Percentiles rank a stretch among this genome's conserved stretches.
phyloP scores from a whole-genome alignment of 2,797 vertebrate species.

The Heterohyrax brucei region DNA sequence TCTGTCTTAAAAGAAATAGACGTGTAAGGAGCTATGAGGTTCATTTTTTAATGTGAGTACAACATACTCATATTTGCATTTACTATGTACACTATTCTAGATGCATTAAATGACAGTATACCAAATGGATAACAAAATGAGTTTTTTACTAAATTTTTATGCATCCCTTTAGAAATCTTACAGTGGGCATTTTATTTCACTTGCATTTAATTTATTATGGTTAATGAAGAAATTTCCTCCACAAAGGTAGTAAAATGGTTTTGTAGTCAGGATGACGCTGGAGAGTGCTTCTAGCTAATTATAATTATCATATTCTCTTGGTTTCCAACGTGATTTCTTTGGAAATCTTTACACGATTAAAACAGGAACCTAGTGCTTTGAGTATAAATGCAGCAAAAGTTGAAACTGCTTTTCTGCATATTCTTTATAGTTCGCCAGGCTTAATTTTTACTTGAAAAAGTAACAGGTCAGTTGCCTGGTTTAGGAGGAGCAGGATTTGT shows the following conservation, averaged over 20 bases:
- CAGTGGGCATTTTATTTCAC: slow-evolving; percentile 46
- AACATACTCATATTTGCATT: slow-evolving; percentile 48
- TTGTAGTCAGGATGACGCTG: slow-evolving; percentile 44
- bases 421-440: slow-evolving; percentile 23
- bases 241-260: slow-evolving; percentile 49
- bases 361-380: slow-evolving; percentile 70
- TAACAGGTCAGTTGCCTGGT: not conserved
- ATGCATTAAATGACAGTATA: not conserved
- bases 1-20: not conserved
- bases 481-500: not conserved
- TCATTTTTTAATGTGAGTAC: slow-evolving; percentile 52
- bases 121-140: slow-evolving; percentile 33
- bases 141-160: not conserved
- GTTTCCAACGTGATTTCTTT: slow-evolving; percentile 82
- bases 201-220: slow-evolving; percentile 37
- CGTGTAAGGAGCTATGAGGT: not conserved
- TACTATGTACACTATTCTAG: not conserved
- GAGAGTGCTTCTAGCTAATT: slow-evolving; percentile 78
- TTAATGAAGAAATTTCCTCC: slow-evolving; percentile 19
- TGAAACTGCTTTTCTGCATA: slow-evolving; percentile 9
- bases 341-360: slow-evolving; percentile 73
- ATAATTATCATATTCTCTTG: slow-evolving; percentile 59
- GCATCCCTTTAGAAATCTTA: not conserved
- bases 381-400: slow-evolving; percentile 54
- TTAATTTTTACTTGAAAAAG: slow-evolving; percentile 12